phyloP scores from a whole-genome alignment of 2,797 vertebrate genomes.

The Anas bernieri region DNA sequence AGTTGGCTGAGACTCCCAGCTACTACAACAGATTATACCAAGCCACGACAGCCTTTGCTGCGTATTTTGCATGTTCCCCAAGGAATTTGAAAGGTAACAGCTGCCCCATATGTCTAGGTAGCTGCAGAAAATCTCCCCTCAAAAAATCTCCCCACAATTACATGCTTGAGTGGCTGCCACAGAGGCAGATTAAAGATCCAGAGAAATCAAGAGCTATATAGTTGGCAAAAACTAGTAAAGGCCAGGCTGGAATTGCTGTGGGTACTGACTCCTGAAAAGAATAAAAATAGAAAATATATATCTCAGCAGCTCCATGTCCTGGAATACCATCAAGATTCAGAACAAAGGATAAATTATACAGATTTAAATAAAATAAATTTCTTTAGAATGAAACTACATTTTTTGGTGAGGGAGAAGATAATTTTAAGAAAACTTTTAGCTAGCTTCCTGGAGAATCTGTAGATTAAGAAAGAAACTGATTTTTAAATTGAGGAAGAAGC shows the following conservation, averaged over 20 bases:
- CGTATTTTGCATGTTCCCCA: background rate
- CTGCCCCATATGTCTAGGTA: background rate
- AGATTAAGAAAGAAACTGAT: conserved; percentile 54
- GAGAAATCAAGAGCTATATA: background rate
- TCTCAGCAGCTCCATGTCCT: background rate
- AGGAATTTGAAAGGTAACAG: background rate
- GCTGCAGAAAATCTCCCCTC: background rate
- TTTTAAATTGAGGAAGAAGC: conserved; percentile 21
- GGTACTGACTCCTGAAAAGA: background rate
- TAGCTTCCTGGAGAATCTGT: conserved; percentile 49
- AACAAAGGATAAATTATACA: no score
- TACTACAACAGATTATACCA: background rate
- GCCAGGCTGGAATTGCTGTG: background rate
- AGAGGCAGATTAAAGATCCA: background rate
- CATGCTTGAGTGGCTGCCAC: background rate
- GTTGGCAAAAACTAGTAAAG: background rate
- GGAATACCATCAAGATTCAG: no score
- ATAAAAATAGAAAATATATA: background rate
- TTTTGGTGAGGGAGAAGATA: background rate
- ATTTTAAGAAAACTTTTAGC: conserved; percentile 13
- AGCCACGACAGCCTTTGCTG: background rate
- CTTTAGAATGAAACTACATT: background rate
- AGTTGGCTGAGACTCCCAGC: background rate
- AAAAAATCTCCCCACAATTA: background rate
- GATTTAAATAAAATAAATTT: background rate